A percentile compares a stretch with the other conserved stretches of the same genome.
Evolutionary conservation across 1,140 invertebrate species (phyloP).

Genomic region (Centruroides sculpturatus): DNA sequence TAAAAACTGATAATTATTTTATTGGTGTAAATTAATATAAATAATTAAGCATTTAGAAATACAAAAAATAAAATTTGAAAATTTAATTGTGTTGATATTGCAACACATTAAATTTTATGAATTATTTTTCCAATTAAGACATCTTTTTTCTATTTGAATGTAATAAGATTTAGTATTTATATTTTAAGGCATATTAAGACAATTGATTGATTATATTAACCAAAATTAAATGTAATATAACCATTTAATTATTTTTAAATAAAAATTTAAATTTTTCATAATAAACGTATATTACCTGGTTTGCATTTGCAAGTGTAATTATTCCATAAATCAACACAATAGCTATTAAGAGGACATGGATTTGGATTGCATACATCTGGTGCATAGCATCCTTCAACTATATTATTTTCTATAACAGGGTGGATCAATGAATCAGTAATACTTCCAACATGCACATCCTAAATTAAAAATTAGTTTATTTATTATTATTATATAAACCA

Average conservation of each 20-base stretch:
- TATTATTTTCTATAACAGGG: conserved; percentile 63
- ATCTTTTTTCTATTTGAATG: too few species aligned
- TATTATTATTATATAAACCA: too few species aligned
- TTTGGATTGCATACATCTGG: conserved; percentile 46
- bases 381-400: conserved; percentile 57
- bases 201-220: neutral
- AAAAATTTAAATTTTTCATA: neutral
- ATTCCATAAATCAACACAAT: conserved; percentile 60
- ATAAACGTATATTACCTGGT: conserved; percentile 2
- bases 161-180: neutral
- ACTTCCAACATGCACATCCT: conserved; percentile 57
- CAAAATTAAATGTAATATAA: neutral
- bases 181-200: neutral
- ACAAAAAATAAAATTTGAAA: too few species aligned
- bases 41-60: too few species aligned
- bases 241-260: neutral
- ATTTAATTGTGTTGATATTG: too few species aligned
- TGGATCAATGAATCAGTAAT: conserved; percentile 55
- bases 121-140: too few species aligned
- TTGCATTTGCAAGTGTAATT: conserved; percentile 59
- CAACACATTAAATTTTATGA: too few species aligned
- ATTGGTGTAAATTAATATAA: too few species aligned
- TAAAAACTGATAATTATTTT: too few species aligned
- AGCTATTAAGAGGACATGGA: conserved; percentile 40
- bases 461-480: neutral